Evolutionary conservation across 2,797 vertebrate species (phyloP).

Genomic region (Myiotriccus ornatus): DNA sequence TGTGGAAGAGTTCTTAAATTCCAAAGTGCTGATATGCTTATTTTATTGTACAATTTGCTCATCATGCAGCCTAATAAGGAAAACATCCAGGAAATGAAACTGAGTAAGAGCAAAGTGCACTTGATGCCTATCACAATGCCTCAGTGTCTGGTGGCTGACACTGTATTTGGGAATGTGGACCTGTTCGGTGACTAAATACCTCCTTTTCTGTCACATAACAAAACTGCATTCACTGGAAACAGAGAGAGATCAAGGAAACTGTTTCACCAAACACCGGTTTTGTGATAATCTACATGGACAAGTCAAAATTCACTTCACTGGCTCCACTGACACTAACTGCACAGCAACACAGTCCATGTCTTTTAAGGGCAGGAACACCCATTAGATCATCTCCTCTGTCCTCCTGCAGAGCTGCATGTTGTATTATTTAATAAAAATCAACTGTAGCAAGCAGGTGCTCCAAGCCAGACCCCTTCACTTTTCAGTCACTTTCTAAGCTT

Average conservation of each 20-base stretch:
- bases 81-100: background rate
- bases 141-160: background rate
- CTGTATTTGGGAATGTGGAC: background rate
- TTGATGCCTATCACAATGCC: background rate
- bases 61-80: background rate
- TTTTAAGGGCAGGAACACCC: constrained; percentile 4
- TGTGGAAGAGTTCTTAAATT: constrained; percentile 10
- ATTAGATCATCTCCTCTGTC: background rate
- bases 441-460: constrained; percentile 20
- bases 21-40: background rate
- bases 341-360: background rate
- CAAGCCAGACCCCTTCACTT: background rate
- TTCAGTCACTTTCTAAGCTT: background rate
- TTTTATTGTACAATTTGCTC: background rate
- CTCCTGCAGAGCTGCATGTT: background rate
- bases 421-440: constrained; percentile 27
- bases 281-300: background rate
- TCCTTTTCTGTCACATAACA: background rate
- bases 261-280: background rate
- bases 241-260: background rate
- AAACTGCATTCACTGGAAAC: background rate
- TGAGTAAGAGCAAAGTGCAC: background rate
- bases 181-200: background rate
- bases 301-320: background rate
- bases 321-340: background rate